These are phyloP conservation scores for Euphysa ruthae DNA, from an alignment of 30 jellyfish, hydroid and myxozoan species.

Conservation along the genomic window DNA sequence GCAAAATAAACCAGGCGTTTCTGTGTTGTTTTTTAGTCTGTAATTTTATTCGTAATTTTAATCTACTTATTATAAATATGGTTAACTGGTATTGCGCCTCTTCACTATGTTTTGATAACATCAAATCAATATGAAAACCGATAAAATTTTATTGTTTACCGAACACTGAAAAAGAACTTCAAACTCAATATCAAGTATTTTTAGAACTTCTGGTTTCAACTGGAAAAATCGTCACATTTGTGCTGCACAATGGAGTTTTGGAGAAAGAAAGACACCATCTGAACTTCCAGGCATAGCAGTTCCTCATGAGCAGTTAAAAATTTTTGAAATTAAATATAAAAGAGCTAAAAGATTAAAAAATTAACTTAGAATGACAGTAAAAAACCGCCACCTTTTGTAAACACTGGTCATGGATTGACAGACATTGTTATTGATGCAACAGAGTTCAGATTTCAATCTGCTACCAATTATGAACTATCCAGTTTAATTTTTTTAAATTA, in stretches of 20 bases:
- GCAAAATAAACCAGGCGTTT: too few relatives aligned
- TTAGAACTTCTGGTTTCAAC: slow-evolving; percentile 16
- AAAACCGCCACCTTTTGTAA: slow-evolving; percentile 4
- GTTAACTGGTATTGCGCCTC: slow-evolving; percentile 7
- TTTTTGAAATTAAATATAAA: too few relatives aligned
- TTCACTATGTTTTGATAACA: background rate
- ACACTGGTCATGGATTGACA: slow-evolving; percentile 43
- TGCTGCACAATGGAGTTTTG: too few relatives aligned
- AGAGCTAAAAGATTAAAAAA: too few relatives aligned
- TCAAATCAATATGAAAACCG: background rate
- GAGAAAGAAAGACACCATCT: too few relatives aligned
- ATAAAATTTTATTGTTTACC: too few relatives aligned
- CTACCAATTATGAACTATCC: slow-evolving; percentile 30
- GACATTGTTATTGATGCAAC: slow-evolving; percentile 37
- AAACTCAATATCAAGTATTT: slow-evolving; percentile 2
- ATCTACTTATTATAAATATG: too few relatives aligned
- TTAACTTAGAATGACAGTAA: too few relatives aligned
- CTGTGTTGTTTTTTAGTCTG: too few relatives aligned
- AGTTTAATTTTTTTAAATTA: slow-evolving; percentile 27
- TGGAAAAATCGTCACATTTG: slow-evolving; percentile 29
- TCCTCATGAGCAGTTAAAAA: too few relatives aligned
- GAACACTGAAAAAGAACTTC: slow-evolving; percentile 8
- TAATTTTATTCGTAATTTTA: too few relatives aligned
- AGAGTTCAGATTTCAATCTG: slow-evolving; percentile 33
- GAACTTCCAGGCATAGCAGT: too few relatives aligned